Evolutionary conservation across 1,140 invertebrate species (phyloP).

Genomic region (Plectrocnemia conspersa): DNA sequence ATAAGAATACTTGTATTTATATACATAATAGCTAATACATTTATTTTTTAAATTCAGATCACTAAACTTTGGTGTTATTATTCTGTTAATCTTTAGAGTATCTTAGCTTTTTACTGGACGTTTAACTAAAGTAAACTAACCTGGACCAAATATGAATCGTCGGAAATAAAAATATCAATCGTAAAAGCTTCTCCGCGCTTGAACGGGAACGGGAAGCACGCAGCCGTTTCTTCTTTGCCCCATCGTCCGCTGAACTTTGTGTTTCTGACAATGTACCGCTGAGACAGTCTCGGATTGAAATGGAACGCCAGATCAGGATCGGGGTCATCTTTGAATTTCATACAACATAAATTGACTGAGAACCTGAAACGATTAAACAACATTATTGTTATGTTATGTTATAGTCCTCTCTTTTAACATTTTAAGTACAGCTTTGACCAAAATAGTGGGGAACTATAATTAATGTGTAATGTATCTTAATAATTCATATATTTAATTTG

Average conservation of each 20-base stretch:
- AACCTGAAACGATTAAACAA: slow-evolving; percentile 20
- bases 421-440: too few relatives aligned
- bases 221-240: slow-evolving; percentile 31
- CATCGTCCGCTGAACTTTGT: slow-evolving; percentile 20
- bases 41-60: too few relatives aligned
- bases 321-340: slow-evolving; percentile 13
- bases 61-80: slow-evolving; percentile 1
- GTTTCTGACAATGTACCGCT: slow-evolving; percentile 69
- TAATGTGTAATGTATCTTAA: too few relatives aligned
- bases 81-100: too few relatives aligned
- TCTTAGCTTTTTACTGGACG: too few relatives aligned
- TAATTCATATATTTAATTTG: too few relatives aligned
- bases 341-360: slow-evolving; percentile 27
- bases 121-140: too few relatives aligned
- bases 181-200: slow-evolving; percentile 21
- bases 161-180: slow-evolving; percentile 30
- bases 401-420: too few relatives aligned
- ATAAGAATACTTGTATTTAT: too few relatives aligned
- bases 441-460: too few relatives aligned
- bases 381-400: too few relatives aligned
- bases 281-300: slow-evolving; percentile 64
- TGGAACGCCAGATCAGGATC: slow-evolving; percentile 64
- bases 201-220: slow-evolving; percentile 24
- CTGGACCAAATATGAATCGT: slow-evolving; percentile 28
- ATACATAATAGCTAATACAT: too few relatives aligned